Base-by-base conservation (phyloP, 2,888 invertebrate species). In the Aphelenchoides bicaudatus region DNA sequence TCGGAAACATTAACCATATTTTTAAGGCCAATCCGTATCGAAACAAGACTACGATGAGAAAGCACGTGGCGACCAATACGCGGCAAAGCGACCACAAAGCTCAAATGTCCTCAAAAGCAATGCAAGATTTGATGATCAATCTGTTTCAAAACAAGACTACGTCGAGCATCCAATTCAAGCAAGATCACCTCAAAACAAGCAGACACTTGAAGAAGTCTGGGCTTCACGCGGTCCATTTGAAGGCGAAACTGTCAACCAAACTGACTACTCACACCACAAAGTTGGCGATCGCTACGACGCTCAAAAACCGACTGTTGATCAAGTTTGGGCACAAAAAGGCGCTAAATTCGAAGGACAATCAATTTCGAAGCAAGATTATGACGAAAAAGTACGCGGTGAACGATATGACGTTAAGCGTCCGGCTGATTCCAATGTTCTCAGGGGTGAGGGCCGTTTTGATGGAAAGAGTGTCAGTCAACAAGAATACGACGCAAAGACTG, bases 391-490 rank as follows among this genome's bases (percentile, higher is more conserved):
- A 30, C 38, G 55, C 27, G 67, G 67, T 8, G 67, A 70, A 29
- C 59, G 70, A 8, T 64, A 63, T 46, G 69, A 61, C 13, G 34
- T 49, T 21, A 58, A 49, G 38, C 50, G 53, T 16, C 69, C 72
- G 13, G 37, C 39, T 8, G 72, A 71, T 39, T 65, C 71, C 19
- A 57, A 71, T 29, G 39, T 72, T 19, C 48, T 71, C 16, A 57
- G 62, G 46, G 62, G 64, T 5, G 62, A 69, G 21, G 68, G 65
- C 8, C 23, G 47, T n/a, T 71, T 71, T 47, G 57, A 39, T 3
- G 52, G 52, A 1, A 60, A 61, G 39, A 70, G 66, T 1, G 29
- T 37, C 21, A 46, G 48, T 19, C 43, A 46, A n/a, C 56, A 55
- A 2, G 70, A 70, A 8, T 70, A 56, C 54, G 30, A 39, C 6